phyloP scores from a whole-genome alignment of 2,888 invertebrate genomes.

The Hecatera dysodea region DNA sequence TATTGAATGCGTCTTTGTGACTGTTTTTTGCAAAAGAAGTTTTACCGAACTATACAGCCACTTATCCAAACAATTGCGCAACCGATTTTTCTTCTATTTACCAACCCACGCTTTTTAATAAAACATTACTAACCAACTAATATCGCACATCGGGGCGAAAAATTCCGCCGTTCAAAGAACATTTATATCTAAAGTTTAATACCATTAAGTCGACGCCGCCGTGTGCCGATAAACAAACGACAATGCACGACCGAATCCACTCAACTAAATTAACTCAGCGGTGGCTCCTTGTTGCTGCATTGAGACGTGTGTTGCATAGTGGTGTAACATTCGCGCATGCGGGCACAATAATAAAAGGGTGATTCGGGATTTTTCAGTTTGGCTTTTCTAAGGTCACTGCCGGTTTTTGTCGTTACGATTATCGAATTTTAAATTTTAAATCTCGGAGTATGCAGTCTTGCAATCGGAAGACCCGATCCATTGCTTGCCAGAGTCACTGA shows the following conservation, averaged over 20 bases:
- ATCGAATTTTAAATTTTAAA: no score
- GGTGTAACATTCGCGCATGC: constrained; percentile 38
- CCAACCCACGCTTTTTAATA: constrained; percentile 5
- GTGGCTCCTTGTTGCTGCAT: constrained; percentile 83
- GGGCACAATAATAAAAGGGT: no score
- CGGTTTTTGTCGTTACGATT: no score
- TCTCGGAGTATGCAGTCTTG: no score
- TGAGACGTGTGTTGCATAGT: constrained; percentile 73
- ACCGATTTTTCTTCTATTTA: not conserved
- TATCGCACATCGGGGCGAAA: constrained; percentile 48
- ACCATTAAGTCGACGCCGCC: constrained; percentile 84
- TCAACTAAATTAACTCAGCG: constrained; percentile 89
- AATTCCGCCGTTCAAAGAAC: constrained; percentile 68
- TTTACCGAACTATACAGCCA: not conserved
- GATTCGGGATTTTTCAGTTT: no score
- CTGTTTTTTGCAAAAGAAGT: no score
- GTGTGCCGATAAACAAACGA: constrained; percentile 89
- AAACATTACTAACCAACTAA: constrained; percentile 20
- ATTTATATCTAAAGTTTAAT: constrained; percentile 88
- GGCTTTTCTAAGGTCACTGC: no score
- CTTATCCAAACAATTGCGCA: not conserved
- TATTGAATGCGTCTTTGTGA: no score
- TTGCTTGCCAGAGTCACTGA: no score
- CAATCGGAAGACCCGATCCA: no score
- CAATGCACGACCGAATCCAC: constrained; percentile 89